These are phyloP conservation scores for Sialia sialis DNA, from an alignment of 2,113 vertebrate genomes.

Conservation along the genomic window DNA sequence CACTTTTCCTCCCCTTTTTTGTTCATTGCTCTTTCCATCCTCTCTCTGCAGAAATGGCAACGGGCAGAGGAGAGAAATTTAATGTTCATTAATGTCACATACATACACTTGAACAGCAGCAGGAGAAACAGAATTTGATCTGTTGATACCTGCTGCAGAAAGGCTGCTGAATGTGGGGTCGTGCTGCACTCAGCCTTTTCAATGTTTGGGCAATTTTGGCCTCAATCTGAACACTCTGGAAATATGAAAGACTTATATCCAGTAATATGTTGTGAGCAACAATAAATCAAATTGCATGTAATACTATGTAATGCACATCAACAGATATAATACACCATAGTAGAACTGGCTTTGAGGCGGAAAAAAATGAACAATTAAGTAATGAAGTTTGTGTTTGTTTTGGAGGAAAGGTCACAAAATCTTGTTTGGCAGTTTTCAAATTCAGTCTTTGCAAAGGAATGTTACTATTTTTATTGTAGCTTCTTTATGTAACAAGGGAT, in stretches of 20 bases:
- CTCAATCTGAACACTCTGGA: background rate
- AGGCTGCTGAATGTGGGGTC: background rate
- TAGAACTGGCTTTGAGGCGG: background rate
- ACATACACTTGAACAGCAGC: background rate
- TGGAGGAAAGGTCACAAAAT: background rate
- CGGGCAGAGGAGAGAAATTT: background rate
- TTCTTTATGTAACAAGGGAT: conserved; percentile 25
- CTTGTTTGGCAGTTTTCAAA: background rate
- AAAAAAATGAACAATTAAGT: background rate
- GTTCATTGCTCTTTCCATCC: background rate
- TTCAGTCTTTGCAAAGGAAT: conserved; percentile 14
- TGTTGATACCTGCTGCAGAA: background rate
- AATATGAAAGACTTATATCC: background rate
- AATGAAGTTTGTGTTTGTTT: background rate
- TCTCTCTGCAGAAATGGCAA: background rate
- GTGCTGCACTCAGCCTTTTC: background rate
- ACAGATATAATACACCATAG: background rate
- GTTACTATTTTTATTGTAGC: conserved; percentile 26
- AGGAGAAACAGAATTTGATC: background rate
- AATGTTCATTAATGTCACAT: background rate
- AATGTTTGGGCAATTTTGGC: background rate
- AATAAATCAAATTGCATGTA: background rate
- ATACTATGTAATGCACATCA: background rate
- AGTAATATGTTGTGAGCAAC: background rate
- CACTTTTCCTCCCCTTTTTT: background rate